phyloP scores from a whole-genome alignment of 2,888 invertebrate species.

The Cheilosia grossa region DNA sequence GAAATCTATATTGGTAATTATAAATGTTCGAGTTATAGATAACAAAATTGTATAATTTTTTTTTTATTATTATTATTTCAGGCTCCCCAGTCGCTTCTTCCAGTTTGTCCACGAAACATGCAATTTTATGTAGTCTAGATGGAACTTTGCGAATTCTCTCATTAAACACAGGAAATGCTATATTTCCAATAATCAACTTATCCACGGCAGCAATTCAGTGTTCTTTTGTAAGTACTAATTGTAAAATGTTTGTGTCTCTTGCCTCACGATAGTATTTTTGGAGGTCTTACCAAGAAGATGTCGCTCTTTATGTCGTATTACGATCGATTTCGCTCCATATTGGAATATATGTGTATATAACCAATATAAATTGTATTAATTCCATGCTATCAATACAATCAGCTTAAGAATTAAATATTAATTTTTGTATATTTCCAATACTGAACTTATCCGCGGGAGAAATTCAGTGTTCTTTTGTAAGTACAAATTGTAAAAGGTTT shows the following conservation, averaged over 20 bases:
- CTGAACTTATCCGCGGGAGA: slow-evolving; percentile 76
- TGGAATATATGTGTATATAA: too few species aligned
- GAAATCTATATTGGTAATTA: slow-evolving; percentile 87
- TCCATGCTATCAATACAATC: too few species aligned
- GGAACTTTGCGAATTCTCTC: slow-evolving; percentile 81
- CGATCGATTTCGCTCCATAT: too few species aligned
- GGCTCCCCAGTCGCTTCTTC: slow-evolving; percentile 82
- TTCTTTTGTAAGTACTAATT: slow-evolving; percentile 80
- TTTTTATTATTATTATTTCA: slow-evolving; percentile 39
- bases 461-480: slow-evolving; percentile 82
- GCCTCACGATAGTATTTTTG: not conserved
- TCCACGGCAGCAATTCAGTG: slow-evolving; percentile 81
- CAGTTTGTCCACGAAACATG: slow-evolving; percentile 81
- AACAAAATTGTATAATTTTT: not conserved
- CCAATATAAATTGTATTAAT: too few species aligned
- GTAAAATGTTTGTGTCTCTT: not conserved
- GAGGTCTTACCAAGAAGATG: too few species aligned
- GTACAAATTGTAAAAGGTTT: slow-evolving; percentile 57
- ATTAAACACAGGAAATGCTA: slow-evolving; percentile 80
- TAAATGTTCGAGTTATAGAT: not conserved
- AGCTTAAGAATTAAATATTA: too few species aligned
- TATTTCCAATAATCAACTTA: slow-evolving; percentile 81
- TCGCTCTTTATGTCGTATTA: too few species aligned
- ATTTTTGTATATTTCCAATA: too few species aligned
- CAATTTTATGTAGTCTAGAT: slow-evolving; percentile 82